Conservation (phyloP, 2,888 invertebrate species). For the Leistus spinibarbis region DNA sequence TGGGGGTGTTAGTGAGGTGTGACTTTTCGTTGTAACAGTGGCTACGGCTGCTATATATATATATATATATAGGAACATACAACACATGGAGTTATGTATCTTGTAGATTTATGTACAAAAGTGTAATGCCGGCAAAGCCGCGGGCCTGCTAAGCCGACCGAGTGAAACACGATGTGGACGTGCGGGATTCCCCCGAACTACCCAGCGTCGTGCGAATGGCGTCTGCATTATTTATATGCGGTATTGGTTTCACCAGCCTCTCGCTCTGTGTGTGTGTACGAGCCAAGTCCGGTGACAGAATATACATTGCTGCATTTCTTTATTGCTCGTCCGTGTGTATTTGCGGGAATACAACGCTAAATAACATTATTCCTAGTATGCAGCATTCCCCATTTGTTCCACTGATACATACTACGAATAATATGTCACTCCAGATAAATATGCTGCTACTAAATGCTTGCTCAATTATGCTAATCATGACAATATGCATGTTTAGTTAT, state of each 20-base stretch:
- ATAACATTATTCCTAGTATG: background rate
- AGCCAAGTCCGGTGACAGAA: slow-evolving; percentile 28
- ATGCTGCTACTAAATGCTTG: too few species aligned
- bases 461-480: too few species aligned
- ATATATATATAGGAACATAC: background rate
- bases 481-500: too few species aligned
- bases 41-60: background rate
- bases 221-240: slow-evolving; percentile 47
- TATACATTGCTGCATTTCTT: slow-evolving; percentile 40
- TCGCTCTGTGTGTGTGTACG: background rate
- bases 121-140: slow-evolving; percentile 55
- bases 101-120: slow-evolving; percentile 58
- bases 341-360: background rate
- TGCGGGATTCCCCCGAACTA: slow-evolving; percentile 43
- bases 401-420: too few species aligned
- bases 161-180: slow-evolving; percentile 55
- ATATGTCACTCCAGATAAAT: too few species aligned
- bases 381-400: background rate
- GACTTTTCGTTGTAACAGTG: background rate
- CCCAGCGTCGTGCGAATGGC: background rate
- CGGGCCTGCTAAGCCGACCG: slow-evolving; percentile 48
- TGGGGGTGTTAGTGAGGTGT: background rate
- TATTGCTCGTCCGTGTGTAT: slow-evolving; percentile 3
- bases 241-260: slow-evolving; percentile 34
- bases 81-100: slow-evolving; percentile 55